Evolutionary conservation across 2,888 invertebrate species (phyloP), one percentile per base, ranked within the genome.

Genomic region (Adineta ricciae): DNA sequence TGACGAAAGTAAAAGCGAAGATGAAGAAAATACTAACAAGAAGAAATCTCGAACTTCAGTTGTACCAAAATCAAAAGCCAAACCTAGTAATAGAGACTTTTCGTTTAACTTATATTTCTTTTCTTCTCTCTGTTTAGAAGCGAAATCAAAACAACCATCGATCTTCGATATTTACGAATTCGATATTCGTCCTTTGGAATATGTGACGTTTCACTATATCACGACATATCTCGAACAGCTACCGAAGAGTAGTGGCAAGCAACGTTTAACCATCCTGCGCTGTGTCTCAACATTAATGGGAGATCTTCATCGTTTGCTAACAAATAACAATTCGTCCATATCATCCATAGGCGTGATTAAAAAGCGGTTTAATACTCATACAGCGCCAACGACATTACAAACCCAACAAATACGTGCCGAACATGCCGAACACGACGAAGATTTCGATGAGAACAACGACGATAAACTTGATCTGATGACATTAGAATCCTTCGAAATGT

Each of bases 111-210:
- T 5, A 32, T 32, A n/a, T n/a, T n/a, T n/a, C n/a, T n/a, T n/a
- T n/a, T n/a, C n/a, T n/a, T n/a, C n/a, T n/a, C n/a, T 49, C 49
- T 32, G 16, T 41, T n/a, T 41, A 78, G 78, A 78, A 78, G 0
- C 14, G 2, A 78, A 78, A 78, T 11, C 78, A n/a, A 78, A 78
- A 78, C 41, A 38, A 38, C 14, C 24, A 24, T 41, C 78, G 24
- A 8, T 41, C 8, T 41, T 78, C n/a, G 78, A 78, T 41, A 41
- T 78, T 14, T 78, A 78, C n/a, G 38, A 41, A 41, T 78, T 41
- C 14, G 78, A 78, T 41, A 78, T 78, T n/a, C 78, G 78, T 78
- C 78, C 38, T 8, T n/a, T 78, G 21, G 41, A 78, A 78, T n/a
- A 78, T 8, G 24, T n/a, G 0, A 78, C 41, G 41, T 78, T 78